A percentile compares a stretch with the other conserved stretches of the same genome.
These are phyloP conservation scores for Nezara viridula DNA, from an alignment of 2,888 invertebrate species.

Conservation along the genomic window DNA sequence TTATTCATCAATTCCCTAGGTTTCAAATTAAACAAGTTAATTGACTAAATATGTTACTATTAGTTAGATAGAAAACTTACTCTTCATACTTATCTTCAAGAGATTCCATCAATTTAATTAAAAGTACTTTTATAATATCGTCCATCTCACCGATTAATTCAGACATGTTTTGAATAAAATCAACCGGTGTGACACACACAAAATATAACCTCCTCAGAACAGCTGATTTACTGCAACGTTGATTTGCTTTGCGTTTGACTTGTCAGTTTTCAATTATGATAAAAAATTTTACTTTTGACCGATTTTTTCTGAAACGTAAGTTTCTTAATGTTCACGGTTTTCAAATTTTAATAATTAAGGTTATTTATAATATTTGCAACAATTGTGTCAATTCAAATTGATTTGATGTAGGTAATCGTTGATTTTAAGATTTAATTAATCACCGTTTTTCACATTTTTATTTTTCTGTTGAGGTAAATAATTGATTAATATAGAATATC, in stretches of 20 bases:
- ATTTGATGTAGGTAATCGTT: no score
- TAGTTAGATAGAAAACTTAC: slow-evolving; percentile 52
- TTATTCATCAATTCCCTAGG: neutral
- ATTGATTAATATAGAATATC: no score
- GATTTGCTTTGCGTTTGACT: neutral
- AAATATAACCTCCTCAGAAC: slow-evolving; percentile 10
- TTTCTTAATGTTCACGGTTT: neutral
- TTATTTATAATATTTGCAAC: neutral
- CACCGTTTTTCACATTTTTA: no score
- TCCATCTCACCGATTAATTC: slow-evolving; percentile 53
- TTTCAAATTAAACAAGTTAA: neutral
- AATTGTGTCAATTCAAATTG: no score
- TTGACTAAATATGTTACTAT: neutral
- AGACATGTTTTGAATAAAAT: slow-evolving; percentile 22
- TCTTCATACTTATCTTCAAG: slow-evolving; percentile 60
- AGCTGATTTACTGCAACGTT: neutral
- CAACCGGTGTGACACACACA: slow-evolving; percentile 11
- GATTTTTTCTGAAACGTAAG: neutral
- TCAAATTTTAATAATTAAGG: neutral
- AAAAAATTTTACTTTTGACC: neutral
- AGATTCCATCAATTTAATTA: slow-evolving; percentile 58
- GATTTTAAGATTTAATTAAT: no score
- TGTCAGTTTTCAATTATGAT: neutral
- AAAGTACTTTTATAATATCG: slow-evolving; percentile 47
- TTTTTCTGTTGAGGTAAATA: no score